A percentile compares a stretch with the other conserved stretches of the same genome.
Evolutionary conservation across 2,797 vertebrate genomes (phyloP).

Genomic region (Falco concolor): DNA sequence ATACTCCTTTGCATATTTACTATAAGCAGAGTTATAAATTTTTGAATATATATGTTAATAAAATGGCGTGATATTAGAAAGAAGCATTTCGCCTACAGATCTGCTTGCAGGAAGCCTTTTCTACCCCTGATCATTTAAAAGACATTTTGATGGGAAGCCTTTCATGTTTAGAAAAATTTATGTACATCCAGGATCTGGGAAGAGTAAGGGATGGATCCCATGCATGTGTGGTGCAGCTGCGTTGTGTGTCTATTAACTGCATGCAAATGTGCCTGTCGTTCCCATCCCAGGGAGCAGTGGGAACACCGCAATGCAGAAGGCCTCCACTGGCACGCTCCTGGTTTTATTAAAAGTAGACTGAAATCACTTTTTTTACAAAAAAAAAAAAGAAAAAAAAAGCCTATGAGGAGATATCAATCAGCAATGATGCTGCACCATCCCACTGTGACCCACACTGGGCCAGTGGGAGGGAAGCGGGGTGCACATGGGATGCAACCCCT

Average conservation of each 20-base stretch:
- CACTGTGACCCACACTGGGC: accelerated
- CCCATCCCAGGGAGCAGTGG: background rate
- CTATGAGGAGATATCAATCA: background rate
- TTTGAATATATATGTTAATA: background rate
- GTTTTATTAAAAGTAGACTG: background rate
- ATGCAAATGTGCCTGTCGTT: background rate
- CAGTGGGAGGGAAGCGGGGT: background rate
- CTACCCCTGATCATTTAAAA: background rate
- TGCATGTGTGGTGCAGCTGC: background rate
- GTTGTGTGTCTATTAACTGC: background rate
- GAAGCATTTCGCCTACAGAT: background rate
- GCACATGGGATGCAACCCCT: background rate
- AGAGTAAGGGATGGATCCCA: background rate
- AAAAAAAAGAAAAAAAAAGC: background rate
- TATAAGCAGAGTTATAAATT: background rate
- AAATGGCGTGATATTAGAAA: background rate
- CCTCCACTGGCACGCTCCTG: background rate
- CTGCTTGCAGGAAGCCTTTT: background rate
- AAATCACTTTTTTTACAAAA: background rate
- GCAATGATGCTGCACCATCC: background rate
- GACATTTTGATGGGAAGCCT: background rate
- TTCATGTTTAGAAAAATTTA: slow-evolving; percentile 8
- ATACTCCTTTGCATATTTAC: background rate
- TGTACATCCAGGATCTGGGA: background rate
- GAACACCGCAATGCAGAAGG: accelerated